These are phyloP conservation scores for Gasterosteus aculeatus DNA, from an alignment of 2,113 vertebrate genomes.

Conservation along the genomic window DNA sequence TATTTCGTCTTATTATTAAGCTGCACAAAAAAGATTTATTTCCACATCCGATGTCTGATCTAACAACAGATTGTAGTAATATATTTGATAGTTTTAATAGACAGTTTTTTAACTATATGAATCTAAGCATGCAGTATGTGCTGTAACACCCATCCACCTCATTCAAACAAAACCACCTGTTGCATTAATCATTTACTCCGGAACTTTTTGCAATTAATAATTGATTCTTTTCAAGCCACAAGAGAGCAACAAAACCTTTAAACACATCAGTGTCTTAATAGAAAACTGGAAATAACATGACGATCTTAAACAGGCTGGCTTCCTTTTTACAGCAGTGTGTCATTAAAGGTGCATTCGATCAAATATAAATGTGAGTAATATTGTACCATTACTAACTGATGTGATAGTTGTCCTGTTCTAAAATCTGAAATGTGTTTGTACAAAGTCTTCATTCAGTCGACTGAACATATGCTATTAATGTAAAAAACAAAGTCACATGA, in stretches of 20 bases:
- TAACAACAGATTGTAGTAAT: not conserved
- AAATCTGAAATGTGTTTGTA: not conserved
- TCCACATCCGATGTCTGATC: not conserved
- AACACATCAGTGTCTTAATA: not conserved
- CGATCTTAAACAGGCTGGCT: not conserved
- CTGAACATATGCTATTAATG: not conserved
- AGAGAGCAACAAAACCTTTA: not conserved
- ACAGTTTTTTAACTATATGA: not conserved
- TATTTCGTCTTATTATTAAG: not conserved
- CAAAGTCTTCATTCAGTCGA: not conserved
- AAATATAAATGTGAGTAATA: not conserved
- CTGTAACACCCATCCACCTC: not conserved
- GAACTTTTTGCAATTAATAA: not conserved
- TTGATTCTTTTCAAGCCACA: not conserved
- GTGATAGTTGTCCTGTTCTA: not conserved
- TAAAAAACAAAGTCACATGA: not conserved
- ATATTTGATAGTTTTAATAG: not conserved
- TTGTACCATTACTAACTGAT: not conserved
- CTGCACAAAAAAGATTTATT: not conserved
- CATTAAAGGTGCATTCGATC: not conserved
- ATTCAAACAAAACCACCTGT: not conserved
- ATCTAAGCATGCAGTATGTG: not conserved
- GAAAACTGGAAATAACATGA: not conserved
- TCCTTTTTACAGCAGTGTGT: not conserved
- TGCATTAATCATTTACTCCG: not conserved